A percentile compares a stretch with the other conserved stretches of the same genome.
phyloP scores from a whole-genome alignment of 1,140 invertebrate genomes.

The Drosophila asahinai region DNA sequence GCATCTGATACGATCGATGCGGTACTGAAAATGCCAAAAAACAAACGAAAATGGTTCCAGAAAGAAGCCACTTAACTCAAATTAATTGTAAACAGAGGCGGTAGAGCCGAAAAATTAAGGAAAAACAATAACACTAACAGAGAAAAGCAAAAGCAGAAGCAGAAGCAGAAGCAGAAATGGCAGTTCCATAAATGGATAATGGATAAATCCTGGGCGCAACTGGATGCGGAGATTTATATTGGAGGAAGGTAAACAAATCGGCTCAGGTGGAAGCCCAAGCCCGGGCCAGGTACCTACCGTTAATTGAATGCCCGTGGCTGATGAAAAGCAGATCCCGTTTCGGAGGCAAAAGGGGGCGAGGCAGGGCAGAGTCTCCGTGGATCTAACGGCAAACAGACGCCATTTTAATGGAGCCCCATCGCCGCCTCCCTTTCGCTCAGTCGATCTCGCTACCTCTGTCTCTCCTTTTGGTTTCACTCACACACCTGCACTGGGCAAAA shows the following conservation, averaged over 20 bases:
- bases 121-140: slow-evolving; percentile 45
- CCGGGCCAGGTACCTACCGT: slow-evolving; percentile 48
- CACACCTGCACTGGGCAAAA: slow-evolving; percentile 1
- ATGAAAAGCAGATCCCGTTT: slow-evolving; percentile 68
- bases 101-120: slow-evolving; percentile 21
- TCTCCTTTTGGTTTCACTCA: neutral
- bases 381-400: slow-evolving; percentile 60
- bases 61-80: slow-evolving; percentile 64
- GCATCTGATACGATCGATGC: neutral
- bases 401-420: slow-evolving; percentile 51
- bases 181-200: slow-evolving; percentile 34
- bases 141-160: slow-evolving; percentile 9
- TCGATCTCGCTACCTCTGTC: neutral
- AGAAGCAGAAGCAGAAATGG: slow-evolving; percentile 1
- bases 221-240: slow-evolving; percentile 72
- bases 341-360: neutral
- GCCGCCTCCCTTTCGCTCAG: slow-evolving; percentile 1
- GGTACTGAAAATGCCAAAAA: slow-evolving; percentile 23
- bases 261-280: slow-evolving; percentile 28
- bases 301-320: slow-evolving; percentile 75
- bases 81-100: slow-evolving; percentile 73
- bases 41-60: slow-evolving; percentile 1
- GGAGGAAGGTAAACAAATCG: slow-evolving; percentile 63
- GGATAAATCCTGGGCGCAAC: slow-evolving; percentile 66
- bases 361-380: slow-evolving; percentile 9